A percentile compares a stretch with the other conserved stretches of the same genome.
These are phyloP conservation scores for Capreolus pygargus DNA, from an alignment of 2,113 vertebrate species.

Conservation along the genomic window DNA sequence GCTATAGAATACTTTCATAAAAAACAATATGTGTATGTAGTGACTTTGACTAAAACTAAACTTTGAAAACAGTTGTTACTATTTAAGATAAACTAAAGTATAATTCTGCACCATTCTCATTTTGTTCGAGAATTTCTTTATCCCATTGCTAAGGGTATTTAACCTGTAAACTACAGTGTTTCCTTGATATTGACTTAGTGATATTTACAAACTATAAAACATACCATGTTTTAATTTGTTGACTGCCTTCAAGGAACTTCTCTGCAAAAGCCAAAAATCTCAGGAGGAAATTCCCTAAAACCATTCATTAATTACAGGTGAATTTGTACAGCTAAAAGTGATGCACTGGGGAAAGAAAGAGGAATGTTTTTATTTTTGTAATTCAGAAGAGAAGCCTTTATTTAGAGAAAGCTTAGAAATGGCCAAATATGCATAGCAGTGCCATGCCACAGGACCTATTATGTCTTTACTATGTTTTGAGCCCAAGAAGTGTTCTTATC, in stretches of 20 bases:
- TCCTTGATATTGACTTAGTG: constrained; percentile 61
- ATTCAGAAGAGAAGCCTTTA: not conserved
- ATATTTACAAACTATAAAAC: constrained; percentile 60
- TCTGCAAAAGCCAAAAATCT: constrained; percentile 50
- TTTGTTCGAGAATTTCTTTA: constrained; percentile 32
- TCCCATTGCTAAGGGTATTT: constrained; percentile 58
- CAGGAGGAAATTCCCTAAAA: constrained; percentile 31
- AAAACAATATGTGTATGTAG: not conserved
- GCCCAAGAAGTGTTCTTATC: not conserved
- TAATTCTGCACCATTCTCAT: not conserved
- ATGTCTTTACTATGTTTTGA: not conserved
- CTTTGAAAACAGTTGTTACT: constrained; percentile 14
- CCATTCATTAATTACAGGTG: constrained; percentile 22
- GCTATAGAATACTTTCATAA: not conserved
- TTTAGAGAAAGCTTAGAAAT: not conserved
- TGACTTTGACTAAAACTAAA: not conserved
- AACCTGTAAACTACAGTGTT: constrained; percentile 59
- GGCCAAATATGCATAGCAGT: not conserved
- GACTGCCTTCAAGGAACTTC: constrained; percentile 50
- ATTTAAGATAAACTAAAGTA: constrained; percentile 3
- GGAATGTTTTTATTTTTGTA: not conserved
- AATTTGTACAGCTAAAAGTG: constrained; percentile 17
- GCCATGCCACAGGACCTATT: not conserved
- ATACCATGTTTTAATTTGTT: not conserved
- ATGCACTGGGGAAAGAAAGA: not conserved